Conservation (phyloP, 2,797 vertebrate genomes). For the Cynopterus sphinx region DNA sequence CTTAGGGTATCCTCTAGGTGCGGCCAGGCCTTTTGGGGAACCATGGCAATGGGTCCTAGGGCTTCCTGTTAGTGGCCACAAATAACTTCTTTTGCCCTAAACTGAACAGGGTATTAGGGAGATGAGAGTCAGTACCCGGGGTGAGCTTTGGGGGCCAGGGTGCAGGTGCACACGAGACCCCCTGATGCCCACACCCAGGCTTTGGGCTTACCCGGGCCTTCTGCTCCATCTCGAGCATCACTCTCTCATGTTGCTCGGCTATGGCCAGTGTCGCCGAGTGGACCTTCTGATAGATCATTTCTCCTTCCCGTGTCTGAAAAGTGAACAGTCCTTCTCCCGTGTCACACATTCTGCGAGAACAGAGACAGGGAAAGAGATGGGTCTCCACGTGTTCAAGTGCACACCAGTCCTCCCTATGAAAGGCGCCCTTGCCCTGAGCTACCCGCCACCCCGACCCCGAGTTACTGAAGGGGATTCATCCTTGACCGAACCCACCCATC, state of each 20-base stretch:
- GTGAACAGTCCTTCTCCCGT: conserved; percentile 99
- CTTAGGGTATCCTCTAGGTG: neutral
- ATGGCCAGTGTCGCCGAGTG: conserved; percentile 98
- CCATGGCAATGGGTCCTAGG: neutral
- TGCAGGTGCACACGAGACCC: neutral
- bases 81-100: neutral
- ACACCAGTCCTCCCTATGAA: neutral
- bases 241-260: conserved; percentile 97
- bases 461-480: neutral
- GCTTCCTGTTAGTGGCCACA: neutral
- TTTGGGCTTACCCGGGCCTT: conserved; percentile 92
- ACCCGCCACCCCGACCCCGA: neutral
- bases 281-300: conserved; percentile 99
- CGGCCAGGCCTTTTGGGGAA: neutral
- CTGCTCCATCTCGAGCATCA: conserved; percentile 99
- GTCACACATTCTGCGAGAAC: conserved; percentile 96
- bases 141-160: rapidly evolving
- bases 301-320: conserved; percentile 98
- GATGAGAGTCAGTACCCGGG: neutral
- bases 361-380: conserved; percentile 65
- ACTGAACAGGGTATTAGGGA: neutral
- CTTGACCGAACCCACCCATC: neutral
- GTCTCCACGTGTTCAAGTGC: conserved; percentile 10
- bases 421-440: neutral
- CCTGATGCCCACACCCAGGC: neutral